A percentile compares a stretch with the other conserved stretches of the same genome.
Conservation (phyloP, 2,113 vertebrate genomes). For the Romanogobio albipinnatus region DNA sequence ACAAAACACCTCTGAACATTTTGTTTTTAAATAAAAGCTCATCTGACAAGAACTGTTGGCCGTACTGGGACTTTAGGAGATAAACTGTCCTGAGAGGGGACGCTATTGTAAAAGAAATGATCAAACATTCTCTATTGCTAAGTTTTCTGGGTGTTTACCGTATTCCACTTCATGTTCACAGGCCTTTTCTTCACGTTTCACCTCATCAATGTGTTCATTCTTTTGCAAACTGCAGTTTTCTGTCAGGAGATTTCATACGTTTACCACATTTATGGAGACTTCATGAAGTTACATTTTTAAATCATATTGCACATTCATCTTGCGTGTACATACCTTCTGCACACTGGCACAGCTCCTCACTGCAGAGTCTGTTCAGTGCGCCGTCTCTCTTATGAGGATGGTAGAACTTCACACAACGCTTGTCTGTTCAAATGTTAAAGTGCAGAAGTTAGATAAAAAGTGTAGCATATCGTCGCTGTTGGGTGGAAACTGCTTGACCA, state of each 20-base stretch:
- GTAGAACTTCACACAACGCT: slow-evolving; percentile 76
- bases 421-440: slow-evolving; percentile 60
- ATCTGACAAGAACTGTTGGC: neutral
- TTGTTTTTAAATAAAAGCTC: neutral
- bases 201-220: neutral
- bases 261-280: neutral
- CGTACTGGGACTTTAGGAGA: neutral
- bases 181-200: slow-evolving; percentile 61
- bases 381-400: slow-evolving; percentile 72
- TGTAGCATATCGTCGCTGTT: too few relatives aligned
- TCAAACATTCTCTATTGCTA: neutral
- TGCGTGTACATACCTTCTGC: slow-evolving; percentile 69
- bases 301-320: neutral
- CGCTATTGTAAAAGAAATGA: neutral
- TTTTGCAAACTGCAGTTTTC: slow-evolving; percentile 83
- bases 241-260: slow-evolving; percentile 56
- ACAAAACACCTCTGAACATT: too few relatives aligned
- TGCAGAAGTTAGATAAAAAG: neutral
- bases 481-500: too few relatives aligned
- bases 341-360: slow-evolving; percentile 69
- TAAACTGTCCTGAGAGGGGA: neutral
- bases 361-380: slow-evolving; percentile 69
- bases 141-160: slow-evolving; percentile 56
- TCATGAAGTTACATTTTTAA: neutral
- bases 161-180: slow-evolving; percentile 73